phyloP scores from a whole-genome alignment of 2,797 vertebrate genomes.

The Tauraco hartlaubi region DNA sequence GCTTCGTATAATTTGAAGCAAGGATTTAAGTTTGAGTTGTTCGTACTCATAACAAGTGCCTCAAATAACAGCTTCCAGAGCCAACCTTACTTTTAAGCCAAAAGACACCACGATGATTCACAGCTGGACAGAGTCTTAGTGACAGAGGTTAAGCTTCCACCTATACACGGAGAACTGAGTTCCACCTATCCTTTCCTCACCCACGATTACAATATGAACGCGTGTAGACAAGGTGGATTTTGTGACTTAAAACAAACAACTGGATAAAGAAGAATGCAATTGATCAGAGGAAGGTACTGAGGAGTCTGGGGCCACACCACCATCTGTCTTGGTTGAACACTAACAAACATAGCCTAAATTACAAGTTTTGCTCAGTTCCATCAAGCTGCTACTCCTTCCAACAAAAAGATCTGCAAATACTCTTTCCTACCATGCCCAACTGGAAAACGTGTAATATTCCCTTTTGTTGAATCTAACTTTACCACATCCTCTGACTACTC shows the following conservation, averaged over 20 bases:
- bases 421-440: not conserved
- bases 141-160: not conserved
- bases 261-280: not conserved
- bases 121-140: not conserved
- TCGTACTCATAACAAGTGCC: not conserved
- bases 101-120: rapidly evolving
- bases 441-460: not conserved
- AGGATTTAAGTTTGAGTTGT: not conserved
- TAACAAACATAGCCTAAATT: not conserved
- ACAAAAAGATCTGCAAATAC: not conserved
- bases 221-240: not conserved
- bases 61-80: not conserved
- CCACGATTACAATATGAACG: not conserved
- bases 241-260: not conserved
- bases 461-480: not conserved
- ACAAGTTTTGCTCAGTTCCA: not conserved
- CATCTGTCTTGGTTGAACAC: not conserved
- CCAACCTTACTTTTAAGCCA: not conserved
- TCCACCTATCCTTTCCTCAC: not conserved
- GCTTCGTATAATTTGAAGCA: not conserved
- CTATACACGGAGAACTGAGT: rapidly evolving
- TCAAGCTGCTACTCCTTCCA: not conserved
- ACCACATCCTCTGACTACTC: not conserved
- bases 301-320: not conserved
- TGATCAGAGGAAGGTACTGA: not conserved